phyloP scores from a whole-genome alignment of 2,888 invertebrate species.

The Ditylenchus weischeri region DNA sequence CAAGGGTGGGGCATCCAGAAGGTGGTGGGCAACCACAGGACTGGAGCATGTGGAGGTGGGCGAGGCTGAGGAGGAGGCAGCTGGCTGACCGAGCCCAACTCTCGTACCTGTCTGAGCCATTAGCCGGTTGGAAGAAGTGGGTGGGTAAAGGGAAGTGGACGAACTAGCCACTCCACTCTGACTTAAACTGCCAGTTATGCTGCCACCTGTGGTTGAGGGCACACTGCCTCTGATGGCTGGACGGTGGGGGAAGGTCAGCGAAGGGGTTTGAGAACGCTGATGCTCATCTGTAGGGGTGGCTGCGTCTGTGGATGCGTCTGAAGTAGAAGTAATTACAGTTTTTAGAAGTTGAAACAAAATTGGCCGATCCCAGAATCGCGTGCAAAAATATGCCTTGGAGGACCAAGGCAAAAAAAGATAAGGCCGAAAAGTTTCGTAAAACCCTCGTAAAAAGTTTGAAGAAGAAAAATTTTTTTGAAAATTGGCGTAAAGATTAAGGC shows the following conservation, averaged over 20 bases:
- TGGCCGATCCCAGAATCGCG: too few species aligned
- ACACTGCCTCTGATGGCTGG: slow-evolving; percentile 3
- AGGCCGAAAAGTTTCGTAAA: too few species aligned
- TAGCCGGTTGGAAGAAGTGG: slow-evolving; percentile 20
- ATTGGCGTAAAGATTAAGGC: too few species aligned
- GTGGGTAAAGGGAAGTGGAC: slow-evolving; percentile 18
- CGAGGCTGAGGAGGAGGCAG: slow-evolving; percentile 35
- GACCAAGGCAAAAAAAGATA: too few species aligned
- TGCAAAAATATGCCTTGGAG: too few species aligned
- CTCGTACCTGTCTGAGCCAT: neutral
- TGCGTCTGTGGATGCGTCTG: slow-evolving; percentile 18
- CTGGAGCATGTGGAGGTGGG: slow-evolving; percentile 52
- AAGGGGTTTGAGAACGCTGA: slow-evolving; percentile 10
- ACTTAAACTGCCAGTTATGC: neutral
- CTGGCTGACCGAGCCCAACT: neutral
- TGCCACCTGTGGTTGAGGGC: neutral
- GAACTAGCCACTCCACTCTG: slow-evolving; percentile 1
- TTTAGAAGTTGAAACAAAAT: too few species aligned
- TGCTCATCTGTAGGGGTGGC: slow-evolving; percentile 11
- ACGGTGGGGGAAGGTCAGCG: neutral
- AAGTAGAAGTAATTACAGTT: neutral
- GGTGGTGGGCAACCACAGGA: slow-evolving; percentile 23
- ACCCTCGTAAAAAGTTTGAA: too few species aligned
- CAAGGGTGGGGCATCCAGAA: slow-evolving; percentile 1
- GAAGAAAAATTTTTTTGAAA: too few species aligned